Evolutionary conservation across 2,888 invertebrate species (phyloP).

Genomic region (Aporophyla lueneburgensis): DNA sequence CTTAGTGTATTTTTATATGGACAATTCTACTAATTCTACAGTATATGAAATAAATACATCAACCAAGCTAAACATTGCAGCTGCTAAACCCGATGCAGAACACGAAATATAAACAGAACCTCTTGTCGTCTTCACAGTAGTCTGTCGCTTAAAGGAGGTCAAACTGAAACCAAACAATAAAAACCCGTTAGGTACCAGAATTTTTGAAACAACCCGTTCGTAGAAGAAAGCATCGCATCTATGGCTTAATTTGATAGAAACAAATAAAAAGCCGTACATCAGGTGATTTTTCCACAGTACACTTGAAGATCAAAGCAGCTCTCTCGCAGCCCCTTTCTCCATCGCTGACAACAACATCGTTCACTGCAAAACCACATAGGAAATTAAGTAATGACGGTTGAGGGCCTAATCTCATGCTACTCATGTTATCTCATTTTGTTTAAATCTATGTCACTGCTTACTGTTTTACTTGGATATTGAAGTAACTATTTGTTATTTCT

Average conservation of each 20-base stretch:
- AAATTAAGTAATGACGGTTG: background rate
- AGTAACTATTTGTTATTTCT: background rate
- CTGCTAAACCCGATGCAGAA: background rate
- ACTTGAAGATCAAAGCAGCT: conserved; percentile 79
- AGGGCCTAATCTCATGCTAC: too few species aligned
- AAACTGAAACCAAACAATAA: conserved; percentile 65
- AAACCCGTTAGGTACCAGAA: background rate
- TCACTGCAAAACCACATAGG: conserved; percentile 70
- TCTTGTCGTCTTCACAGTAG: background rate
- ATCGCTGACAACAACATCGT: conserved; percentile 74
- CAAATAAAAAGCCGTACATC: conserved; percentile 66
- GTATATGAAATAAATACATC: background rate
- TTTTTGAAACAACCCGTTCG: background rate
- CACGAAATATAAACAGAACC: conserved; percentile 7
- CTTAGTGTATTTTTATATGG: conserved; percentile 1
- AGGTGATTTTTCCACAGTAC: conserved; percentile 74
- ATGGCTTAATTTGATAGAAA: background rate
- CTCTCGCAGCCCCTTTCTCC: conserved; percentile 79
- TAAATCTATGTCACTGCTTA: background rate
- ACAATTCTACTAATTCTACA: background rate
- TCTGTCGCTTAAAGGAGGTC: conserved; percentile 44
- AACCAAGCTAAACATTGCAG: background rate
- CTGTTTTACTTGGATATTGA: background rate
- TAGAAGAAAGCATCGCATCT: background rate
- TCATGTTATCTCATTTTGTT: background rate